Evolutionary conservation across 2,113 vertebrate species (phyloP).

Genomic region (Mormoops blainvillei): DNA sequence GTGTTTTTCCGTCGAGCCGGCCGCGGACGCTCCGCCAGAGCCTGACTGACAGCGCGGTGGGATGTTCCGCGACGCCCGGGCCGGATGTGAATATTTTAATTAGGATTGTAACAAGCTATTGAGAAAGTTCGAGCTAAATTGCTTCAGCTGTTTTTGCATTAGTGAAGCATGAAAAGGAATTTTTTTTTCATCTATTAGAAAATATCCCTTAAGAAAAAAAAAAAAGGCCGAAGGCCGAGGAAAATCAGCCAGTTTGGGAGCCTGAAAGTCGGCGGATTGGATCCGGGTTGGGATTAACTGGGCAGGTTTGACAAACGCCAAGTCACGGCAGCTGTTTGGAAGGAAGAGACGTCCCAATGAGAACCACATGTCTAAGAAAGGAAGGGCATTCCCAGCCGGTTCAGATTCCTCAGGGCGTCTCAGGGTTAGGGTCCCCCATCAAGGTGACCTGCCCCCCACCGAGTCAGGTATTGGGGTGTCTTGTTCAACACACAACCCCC

Average conservation of each 20-base stretch:
- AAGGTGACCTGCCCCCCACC: accelerated
- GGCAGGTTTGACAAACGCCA: background rate
- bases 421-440: accelerated
- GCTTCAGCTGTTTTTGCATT: slow-evolving; percentile 67
- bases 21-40: slow-evolving; percentile 43
- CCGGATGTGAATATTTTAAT: slow-evolving; percentile 68
- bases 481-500: accelerated
- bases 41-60: slow-evolving; percentile 51
- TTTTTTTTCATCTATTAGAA: slow-evolving; percentile 64
- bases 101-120: slow-evolving; percentile 68
- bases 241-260: background rate
- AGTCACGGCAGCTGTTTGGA: background rate
- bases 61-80: slow-evolving; percentile 44
- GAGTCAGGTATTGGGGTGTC: accelerated
- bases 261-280: background rate
- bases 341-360: background rate
- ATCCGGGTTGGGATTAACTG: background rate
- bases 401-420: accelerated
- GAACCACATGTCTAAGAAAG: accelerated
- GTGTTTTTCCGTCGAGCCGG: slow-evolving; percentile 22
- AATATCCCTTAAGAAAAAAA: slow-evolving; percentile 40
- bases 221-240: background rate
- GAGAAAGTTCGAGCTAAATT: slow-evolving; percentile 69
- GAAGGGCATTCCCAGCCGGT: accelerated
- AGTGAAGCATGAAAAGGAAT: slow-evolving; percentile 65